Percentiles rank a stretch among this genome's conserved stretches.
These are phyloP conservation scores for Hepsetus odoe DNA, from an alignment of 2,113 vertebrate genomes.

Conservation along the genomic window DNA sequence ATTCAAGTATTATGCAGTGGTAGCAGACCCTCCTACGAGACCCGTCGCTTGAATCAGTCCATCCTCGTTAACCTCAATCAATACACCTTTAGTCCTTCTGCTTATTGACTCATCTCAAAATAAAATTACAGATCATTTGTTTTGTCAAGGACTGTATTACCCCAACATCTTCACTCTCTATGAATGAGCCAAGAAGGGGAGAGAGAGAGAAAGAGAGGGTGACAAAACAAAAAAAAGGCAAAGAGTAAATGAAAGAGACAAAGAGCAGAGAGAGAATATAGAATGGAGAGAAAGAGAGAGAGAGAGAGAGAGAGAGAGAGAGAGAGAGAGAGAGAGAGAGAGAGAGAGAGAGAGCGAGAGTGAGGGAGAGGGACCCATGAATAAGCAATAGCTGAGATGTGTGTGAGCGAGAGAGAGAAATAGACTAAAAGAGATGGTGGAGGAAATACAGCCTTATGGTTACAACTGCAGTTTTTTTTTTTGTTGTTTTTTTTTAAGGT, in stretches of 20 bases:
- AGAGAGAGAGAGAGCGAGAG: conserved; percentile 38
- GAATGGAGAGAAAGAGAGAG: conserved; percentile 36
- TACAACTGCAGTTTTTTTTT: conserved; percentile 98
- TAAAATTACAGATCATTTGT: conserved; percentile 97
- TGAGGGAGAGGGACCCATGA: conserved; percentile 16
- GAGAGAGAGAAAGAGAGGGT: not conserved
- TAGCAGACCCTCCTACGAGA: conserved; percentile 76
- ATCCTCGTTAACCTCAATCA: conserved; percentile 98
- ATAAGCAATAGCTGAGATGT: no score
- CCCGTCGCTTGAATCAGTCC: conserved; percentile 92
- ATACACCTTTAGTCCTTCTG: conserved; percentile 97
- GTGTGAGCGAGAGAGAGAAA: no score
- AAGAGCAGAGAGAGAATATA: conserved; percentile 6
- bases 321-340: conserved; percentile 62
- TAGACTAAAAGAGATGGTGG: not conserved
- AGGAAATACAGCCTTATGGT: conserved; percentile 86
- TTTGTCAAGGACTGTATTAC: conserved; percentile 93
- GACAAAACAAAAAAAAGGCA: conserved; percentile 67
- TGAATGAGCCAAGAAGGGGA: conserved; percentile 33
- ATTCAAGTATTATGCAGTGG: conserved; percentile 67
- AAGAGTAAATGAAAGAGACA: not conserved
- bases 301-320: not conserved
- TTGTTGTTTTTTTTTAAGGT: conserved; percentile 89
- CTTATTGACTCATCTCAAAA: conserved; percentile 98
- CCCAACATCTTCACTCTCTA: conserved; percentile 75